A percentile compares a stretch with the other conserved stretches of the same genome.
Evolutionary conservation across 2,797 vertebrate genomes (phyloP).

Genomic region (Acanthurus leucopareius): DNA sequence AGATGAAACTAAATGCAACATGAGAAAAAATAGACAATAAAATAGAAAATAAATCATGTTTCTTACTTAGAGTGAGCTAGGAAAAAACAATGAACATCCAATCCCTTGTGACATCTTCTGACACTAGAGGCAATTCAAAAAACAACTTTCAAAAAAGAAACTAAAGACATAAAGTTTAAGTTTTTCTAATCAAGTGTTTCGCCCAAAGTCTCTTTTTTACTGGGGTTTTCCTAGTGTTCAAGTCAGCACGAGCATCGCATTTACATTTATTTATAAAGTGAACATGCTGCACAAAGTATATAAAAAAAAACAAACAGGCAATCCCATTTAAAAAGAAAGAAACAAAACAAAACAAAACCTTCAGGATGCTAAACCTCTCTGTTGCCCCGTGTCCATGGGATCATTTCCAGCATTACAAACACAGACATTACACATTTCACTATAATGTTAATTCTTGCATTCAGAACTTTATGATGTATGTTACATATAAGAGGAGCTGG

Average conservation of each 20-base stretch:
- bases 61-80: constrained; percentile 35
- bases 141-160: constrained; percentile 39
- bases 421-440: constrained; percentile 74
- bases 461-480: constrained; percentile 60
- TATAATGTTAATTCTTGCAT: constrained; percentile 74
- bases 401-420: constrained; percentile 76
- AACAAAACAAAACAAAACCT: constrained; percentile 24
- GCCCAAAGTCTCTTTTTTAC: constrained; percentile 36
- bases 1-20: constrained; percentile 30
- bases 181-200: constrained; percentile 51
- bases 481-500: constrained; percentile 63
- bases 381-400: constrained; percentile 46
- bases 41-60: constrained; percentile 52
- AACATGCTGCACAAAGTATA: constrained; percentile 84
- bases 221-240: constrained; percentile 65
- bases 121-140: constrained; percentile 44
- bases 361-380: constrained; percentile 47
- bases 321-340: constrained; percentile 59
- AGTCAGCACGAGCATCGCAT: constrained; percentile 78
- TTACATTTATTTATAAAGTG: constrained; percentile 82
- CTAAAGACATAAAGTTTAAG: constrained; percentile 30
- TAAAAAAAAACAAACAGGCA: constrained; percentile 70
- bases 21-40: constrained; percentile 55
- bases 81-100: constrained; percentile 37
- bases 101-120: constrained; percentile 42